Base-by-base conservation (phyloP, 2,113 vertebrate genomes). In the Neodon shergylaensis region DNA sequence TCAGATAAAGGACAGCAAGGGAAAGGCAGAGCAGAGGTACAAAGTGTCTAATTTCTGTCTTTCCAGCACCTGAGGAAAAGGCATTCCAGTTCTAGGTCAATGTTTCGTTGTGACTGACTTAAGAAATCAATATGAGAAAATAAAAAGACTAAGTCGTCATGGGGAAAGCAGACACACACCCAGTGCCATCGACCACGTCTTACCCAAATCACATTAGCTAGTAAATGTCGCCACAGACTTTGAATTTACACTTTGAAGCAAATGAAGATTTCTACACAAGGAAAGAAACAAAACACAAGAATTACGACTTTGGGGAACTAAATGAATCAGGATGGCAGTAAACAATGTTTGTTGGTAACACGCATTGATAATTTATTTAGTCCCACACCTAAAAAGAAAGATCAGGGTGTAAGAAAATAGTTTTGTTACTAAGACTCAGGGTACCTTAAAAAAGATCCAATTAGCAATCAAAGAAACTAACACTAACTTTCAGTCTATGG, bases 1-100 rank as follows among this genome's bases (percentile, higher is more conserved):
- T 97, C 98, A 98, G 96, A 97, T 92, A 93, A 97, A 95, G 96
- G 97, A 76, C 97, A 98, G 82, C 31, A 95, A 96, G 93, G 61
- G 97, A 87, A 94, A 97, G 96, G 90, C 97, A 98, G 97, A 98
- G 68, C 92, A 1, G 47, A 84, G 97, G 90, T 63, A 65, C 90
- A 93, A 28, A 92, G 85, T 89, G 96, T 94, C 63, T 95, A 91
- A 97, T 96, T 97, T 97, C 97, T 98, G 97, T 92, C 90, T 96
- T 95, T 94, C 90, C 92, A 98, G 98, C 91, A 98, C 52, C 89
- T 93, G 66, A 93, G 88, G 33, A 42, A 98, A 98, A 84, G 0
- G 17, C 74, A 94, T 31, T 76, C 97, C 87, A 86, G 95, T 79
- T 76, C 88, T 77, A 88, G 66, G 17, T 74, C 42, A 72, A 90